Evolutionary conservation across 2,113 vertebrate genomes (phyloP).

Genomic region (Acrocephalus arundinaceus): DNA sequence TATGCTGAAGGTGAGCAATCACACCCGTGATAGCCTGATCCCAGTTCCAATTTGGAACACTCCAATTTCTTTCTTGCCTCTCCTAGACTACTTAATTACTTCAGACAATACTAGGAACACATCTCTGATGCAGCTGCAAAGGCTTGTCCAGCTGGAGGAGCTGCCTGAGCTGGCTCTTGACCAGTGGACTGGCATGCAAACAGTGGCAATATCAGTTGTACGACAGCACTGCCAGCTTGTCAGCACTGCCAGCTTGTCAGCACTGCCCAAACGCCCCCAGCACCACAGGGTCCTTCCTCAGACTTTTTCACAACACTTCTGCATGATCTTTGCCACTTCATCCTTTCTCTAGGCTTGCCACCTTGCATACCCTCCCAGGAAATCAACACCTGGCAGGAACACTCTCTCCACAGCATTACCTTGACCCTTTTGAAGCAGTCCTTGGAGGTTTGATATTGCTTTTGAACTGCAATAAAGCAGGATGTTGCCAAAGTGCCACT

Average conservation of each 20-base stretch:
- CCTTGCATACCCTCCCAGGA: neutral
- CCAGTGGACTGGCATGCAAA: neutral
- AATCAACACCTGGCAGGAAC: neutral
- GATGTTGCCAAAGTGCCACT: rapidly evolving
- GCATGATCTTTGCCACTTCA: rapidly evolving
- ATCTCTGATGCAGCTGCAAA: neutral
- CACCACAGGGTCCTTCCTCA: neutral
- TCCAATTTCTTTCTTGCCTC: neutral
- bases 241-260: neutral
- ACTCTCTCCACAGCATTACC: neutral
- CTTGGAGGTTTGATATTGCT: neutral
- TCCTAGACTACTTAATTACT: neutral
- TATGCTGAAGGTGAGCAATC: neutral
- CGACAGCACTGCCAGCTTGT: neutral
- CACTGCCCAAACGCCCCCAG: neutral
- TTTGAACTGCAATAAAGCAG: neutral
- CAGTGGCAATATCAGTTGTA: rapidly evolving
- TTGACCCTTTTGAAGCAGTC: neutral
- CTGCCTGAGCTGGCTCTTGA: neutral
- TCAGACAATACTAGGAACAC: neutral
- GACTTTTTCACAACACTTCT: rapidly evolving
- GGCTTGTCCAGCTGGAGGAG: neutral
- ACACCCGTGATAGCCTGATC: neutral
- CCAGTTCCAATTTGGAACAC: neutral
- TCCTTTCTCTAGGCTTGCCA: neutral